Base-by-base conservation (phyloP, 1,140 invertebrate genomes). In the Drosophila malerkotliana region DNA sequence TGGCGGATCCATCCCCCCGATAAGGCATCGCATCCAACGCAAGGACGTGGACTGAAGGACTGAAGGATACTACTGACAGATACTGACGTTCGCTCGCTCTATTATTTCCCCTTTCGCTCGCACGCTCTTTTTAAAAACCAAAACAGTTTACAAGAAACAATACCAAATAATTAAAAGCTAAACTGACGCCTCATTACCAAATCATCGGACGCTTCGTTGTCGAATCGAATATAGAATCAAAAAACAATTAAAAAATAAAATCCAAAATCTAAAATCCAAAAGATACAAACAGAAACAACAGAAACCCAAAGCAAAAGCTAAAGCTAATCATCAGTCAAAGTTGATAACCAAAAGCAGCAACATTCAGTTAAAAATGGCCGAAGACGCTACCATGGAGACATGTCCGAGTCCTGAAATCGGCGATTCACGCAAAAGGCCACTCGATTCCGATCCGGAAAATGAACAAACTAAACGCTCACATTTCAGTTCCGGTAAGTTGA, bases 391-490 rank as follows among this genome's bases (percentile, higher is more conserved):
- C 93, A 95, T 95, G 94, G 94, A 95, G 93, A 95, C 95, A 93
- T 95, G 94, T 94, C 94, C 95, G 90, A 95, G 95, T 92, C 94
- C 95, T 92, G 95, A 95, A 93, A 95, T 95, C 89, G 93, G 94
- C 81, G 95, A 95, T 92, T 95, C 95, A 89, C 94, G 96, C 92
- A 97, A 97, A 94, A 94, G 96, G 92, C 96, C 96, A 79, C 94
- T 96, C 87, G 96, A 97, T 93, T 94, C 94, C 88, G 96, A 97
- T 93, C 93, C 94, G 90, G 96, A 97, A 93, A 96, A 96, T 93
- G 96, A 95, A 90, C 94, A 95, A 90, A 96, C 95, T 73, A 97
- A 97, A 93, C 94, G 96, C 92, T 97, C 96, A 81, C 96, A 97
- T 92, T 96, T 96, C 92, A 96, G 95, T 91, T 94, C 95, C 96